Evolutionary conservation across 1,140 invertebrate genomes (phyloP).

Genomic region (Colletes gigas): DNA sequence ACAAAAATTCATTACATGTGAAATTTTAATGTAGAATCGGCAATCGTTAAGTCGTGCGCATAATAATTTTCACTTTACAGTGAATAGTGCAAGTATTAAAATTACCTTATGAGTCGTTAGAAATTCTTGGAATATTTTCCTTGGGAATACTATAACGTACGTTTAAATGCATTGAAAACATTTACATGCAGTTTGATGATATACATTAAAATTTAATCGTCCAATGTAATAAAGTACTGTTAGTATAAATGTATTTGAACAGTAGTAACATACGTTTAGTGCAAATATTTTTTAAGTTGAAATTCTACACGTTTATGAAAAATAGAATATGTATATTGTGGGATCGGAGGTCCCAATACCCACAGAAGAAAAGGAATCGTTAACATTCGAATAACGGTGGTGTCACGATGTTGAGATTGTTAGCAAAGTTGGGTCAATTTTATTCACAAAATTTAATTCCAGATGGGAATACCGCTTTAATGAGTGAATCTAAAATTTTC

Average conservation of each 20-base stretch:
- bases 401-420: too few relatives aligned
- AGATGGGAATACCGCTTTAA: too few relatives aligned
- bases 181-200: background rate
- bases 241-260: background rate
- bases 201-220: background rate
- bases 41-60: background rate
- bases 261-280: background rate
- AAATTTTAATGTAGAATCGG: background rate
- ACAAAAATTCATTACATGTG: background rate
- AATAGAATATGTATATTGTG: background rate
- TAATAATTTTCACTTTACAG: background rate
- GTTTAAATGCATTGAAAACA: background rate
- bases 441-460: too few relatives aligned
- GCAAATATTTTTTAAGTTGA: background rate
- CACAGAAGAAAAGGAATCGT: too few relatives aligned
- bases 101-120: background rate
- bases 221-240: background rate
- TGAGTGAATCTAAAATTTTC: too few relatives aligned
- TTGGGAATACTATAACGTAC: too few relatives aligned
- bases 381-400: too few relatives aligned
- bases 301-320: constrained; percentile 8
- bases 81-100: background rate
- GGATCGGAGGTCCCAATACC: too few relatives aligned
- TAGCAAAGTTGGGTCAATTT: too few relatives aligned
- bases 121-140: too few relatives aligned